Evolutionary conservation across 2,113 vertebrate genomes (phyloP), one percentile per base, ranked within the genome.

Genomic region (Ciconia boyciana): DNA sequence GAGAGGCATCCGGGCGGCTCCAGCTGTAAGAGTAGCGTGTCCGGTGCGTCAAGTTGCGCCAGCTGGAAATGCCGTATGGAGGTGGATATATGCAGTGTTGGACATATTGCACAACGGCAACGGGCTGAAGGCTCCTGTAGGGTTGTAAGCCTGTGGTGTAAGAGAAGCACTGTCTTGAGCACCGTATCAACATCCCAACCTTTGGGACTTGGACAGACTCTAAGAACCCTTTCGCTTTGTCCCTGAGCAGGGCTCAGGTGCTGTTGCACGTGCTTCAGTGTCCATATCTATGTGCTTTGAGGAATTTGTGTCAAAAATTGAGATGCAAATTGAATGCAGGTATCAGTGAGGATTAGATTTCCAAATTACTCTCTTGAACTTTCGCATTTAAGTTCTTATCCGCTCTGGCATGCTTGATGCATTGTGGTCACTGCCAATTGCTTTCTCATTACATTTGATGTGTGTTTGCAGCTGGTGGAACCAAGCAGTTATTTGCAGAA

Each of bases 161-260:
- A 48, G 28, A 43, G n/a, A 44, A 83, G 12, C 13, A 9, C 25
- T 61, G 34, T 22, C 46, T 36, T 69, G 49, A 74, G 75, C 31
- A 24, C 21, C 1, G 0, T 20, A 39, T 10, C 28, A 54, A 28
- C n/a, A 48, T 43, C 55, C 49, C 0, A 0, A 36, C 22, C n/a
- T 46, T 13, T 49, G 46, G 32, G 51, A 70, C 49, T 18, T 7
- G 21, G 61, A 28, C 44, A 74, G 32, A 29, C 51, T 22, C 31
- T 61, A 71, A 74, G 44, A 74, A 46, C 2, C 9, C 17, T 70
- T 90, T 61, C 0, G 3, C 16, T 71, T 91, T 54, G 29, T 48
- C 17, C 36, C 61, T 71, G 57, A 64, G 61, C 31, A 57, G 28
- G 36, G 31, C 28, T 65, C 41, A 65, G 78, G 20, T 86, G 44